Base-by-base conservation (phyloP, 2,888 invertebrate species). In the Panopea generosa region DNA sequence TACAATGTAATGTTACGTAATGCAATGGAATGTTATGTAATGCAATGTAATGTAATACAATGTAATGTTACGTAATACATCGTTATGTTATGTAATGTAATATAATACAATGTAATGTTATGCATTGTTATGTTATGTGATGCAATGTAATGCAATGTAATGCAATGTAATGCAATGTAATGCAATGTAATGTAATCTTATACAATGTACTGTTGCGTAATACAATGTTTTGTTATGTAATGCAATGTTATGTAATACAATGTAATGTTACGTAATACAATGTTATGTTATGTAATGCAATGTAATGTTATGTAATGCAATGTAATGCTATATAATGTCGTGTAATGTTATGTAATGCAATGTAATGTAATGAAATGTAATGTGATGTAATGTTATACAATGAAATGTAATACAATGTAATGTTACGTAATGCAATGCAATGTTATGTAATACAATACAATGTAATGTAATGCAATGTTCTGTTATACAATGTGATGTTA, bases 301-400 rank as follows among this genome's bases (percentile, higher is more conserved):
- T 29, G 55, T 55, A 55, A 55, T 27, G 55, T 16, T 27, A 55
- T 29, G 29, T 29, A 55, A 55, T 29, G 55, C 18, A 55, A 55
- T 24, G 55, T 55, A 55, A 33, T 33, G 33, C 11, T 7, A 33
- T 33, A 11, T 33, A 33, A 55, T 29, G 26, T 55, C 24, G 27
- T 29, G 24, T 29, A 29, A 55, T 29, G 29, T 55, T n/a, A 55
- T 29, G 24, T 55, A n/a, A 9, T 16, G n/a, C 29, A 55, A 22
- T 52, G 14, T 22, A 18, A 52, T 20, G 52, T 52, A 33, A 33
- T 33, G 33, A 7, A 33, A 33, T 33, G 33, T 33, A 33, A 22
- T 52, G 14, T 22, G 4, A 52, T 52, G 52, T 52, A 33, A 33
- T 33, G 33, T 33, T 7, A 33, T 33, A 11, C 11, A 33, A 33